Evolutionary conservation across 2,797 vertebrate genomes (phyloP).

Genomic region (Lithobates sylvaticus): DNA sequence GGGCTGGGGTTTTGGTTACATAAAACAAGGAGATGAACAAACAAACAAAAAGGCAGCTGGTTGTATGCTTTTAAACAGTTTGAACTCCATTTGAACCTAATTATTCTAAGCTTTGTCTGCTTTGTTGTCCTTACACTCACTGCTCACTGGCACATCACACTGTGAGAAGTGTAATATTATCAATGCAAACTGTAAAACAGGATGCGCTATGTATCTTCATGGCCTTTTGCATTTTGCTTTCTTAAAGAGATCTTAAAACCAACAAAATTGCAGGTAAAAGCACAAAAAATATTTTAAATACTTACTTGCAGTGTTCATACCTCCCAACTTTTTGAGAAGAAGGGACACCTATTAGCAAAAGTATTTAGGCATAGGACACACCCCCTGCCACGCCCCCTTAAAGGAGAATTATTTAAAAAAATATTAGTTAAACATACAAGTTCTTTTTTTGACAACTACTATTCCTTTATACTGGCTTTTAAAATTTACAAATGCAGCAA

Average conservation of each 20-base stretch:
- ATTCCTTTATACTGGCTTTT: no score
- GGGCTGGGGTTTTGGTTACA: slow-evolving; percentile 52
- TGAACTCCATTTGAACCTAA: slow-evolving; percentile 63
- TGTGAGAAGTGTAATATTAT: slow-evolving; percentile 52
- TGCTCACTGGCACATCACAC: slow-evolving; percentile 50
- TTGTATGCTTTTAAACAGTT: slow-evolving; percentile 54
- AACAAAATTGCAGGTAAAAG: neutral
- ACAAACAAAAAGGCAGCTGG: slow-evolving; percentile 51
- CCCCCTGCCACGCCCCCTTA: no score
- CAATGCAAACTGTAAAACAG: slow-evolving; percentile 49
- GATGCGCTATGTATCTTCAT: slow-evolving; percentile 40
- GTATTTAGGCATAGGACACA: no score
- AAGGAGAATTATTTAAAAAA: no score
- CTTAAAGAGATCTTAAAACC: neutral
- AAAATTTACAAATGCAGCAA: no score
- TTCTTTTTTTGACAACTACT: no score
- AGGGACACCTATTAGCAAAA: no score
- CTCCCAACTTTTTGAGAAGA: no score
- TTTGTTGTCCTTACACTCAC: slow-evolving; percentile 59
- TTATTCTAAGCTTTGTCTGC: slow-evolving; percentile 61
- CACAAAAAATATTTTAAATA: no score
- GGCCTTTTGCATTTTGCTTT: slow-evolving; percentile 3
- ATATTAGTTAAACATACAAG: no score
- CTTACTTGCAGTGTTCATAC: no score
- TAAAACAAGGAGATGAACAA: slow-evolving; percentile 45